Base-by-base conservation (phyloP, 2,888 invertebrate species). In the Odontocerum albicorne region DNA sequence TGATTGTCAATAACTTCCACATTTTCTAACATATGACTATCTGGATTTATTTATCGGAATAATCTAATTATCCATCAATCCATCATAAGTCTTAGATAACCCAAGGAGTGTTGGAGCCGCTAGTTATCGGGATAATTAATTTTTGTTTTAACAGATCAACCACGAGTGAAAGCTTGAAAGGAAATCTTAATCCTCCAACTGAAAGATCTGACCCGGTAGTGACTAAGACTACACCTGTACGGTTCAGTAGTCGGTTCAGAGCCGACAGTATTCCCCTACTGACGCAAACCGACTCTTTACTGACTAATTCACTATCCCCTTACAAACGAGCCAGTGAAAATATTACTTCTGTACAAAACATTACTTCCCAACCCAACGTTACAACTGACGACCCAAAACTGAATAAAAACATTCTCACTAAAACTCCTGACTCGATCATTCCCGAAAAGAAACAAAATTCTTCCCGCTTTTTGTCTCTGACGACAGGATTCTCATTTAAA, bases 91-190 rank as follows among this genome's bases (percentile, higher is more conserved):
- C n/a, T n/a, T n/a, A n/a, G n/a, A n/a, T n/a, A n/a, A n/a, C n/a
- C n/a, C n/a, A n/a, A n/a, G n/a, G n/a, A n/a, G n/a, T 27, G 27
- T 27, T 27, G 4, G 27, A 10, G 4, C 27, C 22, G 22, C 36
- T 16, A 51, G 51, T 51, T 36, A 51, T 36, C 20, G 50, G 55
- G 36, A 55, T 38, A 49, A 40, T 50, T 38, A 49, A 44, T 57
- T 57, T 57, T 49, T 53, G 49, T 52, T 63, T 78, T 74, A 73
- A 77, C 78, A 79, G 78, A 79, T 79, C 74, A 72, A 73, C 78
- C 67, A 72, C 75, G 69, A 75, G 75, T 72, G 75, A 76, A 72
- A 77, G 66, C 71, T 72, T 71, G 65, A 70, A 65, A 65, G 70
- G 66, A 59, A 66, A 66, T 63, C 69, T 75, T 62, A 67, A 65